Percentiles rank a stretch among this genome's conserved stretches.
Evolutionary conservation across 2,113 vertebrate genomes (phyloP).

Genomic region (Gavialis gangeticus): DNA sequence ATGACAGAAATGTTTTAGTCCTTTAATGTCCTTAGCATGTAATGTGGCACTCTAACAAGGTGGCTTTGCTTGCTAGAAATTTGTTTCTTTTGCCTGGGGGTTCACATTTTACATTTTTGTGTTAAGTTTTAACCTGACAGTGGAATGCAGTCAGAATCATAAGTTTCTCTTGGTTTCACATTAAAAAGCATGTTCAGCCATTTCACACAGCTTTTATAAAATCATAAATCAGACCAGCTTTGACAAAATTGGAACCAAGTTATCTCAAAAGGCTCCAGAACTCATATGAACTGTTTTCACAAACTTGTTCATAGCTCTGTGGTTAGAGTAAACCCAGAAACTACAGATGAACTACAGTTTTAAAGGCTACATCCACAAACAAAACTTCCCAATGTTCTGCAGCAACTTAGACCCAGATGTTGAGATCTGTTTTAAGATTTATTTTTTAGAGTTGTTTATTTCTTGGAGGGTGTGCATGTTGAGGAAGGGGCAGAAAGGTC

Average conservation of each 20-base stretch:
- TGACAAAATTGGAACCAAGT: background rate
- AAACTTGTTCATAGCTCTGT: background rate
- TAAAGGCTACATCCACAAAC: background rate
- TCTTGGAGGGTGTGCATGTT: too few relatives aligned
- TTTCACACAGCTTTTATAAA: background rate
- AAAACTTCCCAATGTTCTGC: background rate
- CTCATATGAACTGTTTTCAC: background rate
- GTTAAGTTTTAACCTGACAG: background rate
- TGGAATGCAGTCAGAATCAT: background rate
- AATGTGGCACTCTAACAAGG: background rate
- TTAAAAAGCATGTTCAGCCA: background rate
- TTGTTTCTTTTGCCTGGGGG: background rate
- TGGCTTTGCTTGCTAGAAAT: background rate
- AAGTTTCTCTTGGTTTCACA: background rate
- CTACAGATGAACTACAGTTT: background rate
- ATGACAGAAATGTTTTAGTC: background rate
- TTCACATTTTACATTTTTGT: background rate
- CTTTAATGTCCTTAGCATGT: background rate
- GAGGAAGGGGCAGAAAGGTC: too few relatives aligned
- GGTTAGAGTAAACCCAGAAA: background rate
- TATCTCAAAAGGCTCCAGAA: background rate
- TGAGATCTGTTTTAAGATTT: too few relatives aligned
- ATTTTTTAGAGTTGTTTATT: too few relatives aligned
- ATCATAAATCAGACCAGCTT: background rate
- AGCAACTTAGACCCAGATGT: too few relatives aligned